A percentile compares a stretch with the other conserved stretches of the same genome.
These are phyloP conservation scores for Myotis davidii DNA, from an alignment of 2,113 vertebrate species.

Conservation along the genomic window DNA sequence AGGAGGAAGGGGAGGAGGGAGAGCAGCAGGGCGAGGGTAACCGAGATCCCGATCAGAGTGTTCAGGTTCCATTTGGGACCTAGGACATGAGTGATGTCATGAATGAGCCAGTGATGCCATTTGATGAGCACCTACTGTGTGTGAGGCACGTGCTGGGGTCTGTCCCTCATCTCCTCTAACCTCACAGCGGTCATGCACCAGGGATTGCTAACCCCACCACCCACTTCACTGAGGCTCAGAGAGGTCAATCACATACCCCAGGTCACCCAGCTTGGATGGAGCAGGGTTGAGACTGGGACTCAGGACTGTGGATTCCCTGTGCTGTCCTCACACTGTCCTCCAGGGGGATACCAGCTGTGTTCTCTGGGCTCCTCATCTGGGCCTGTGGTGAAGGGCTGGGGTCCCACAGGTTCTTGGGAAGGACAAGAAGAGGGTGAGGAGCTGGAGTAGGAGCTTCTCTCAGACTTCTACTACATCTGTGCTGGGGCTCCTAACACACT, in stretches of 20 bases:
- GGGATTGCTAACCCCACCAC: fast-evolving
- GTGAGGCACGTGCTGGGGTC: fast-evolving
- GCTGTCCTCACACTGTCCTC: neutral
- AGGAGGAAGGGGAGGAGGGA: neutral
- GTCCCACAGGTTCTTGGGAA: too few species aligned
- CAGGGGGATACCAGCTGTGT: too few species aligned
- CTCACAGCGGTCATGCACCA: neutral
- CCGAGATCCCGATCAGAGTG: fast-evolving
- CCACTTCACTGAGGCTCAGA: neutral
- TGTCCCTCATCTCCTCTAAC: neutral
- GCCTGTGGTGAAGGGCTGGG: too few species aligned
- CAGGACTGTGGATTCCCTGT: neutral
- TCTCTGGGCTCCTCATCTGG: too few species aligned
- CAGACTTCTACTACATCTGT: too few species aligned
- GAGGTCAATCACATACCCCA: neutral
- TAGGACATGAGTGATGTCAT: neutral
- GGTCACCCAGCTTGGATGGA: neutral
- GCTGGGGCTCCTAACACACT: too few species aligned
- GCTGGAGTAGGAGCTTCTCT: too few species aligned
- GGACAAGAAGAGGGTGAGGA: too few species aligned
- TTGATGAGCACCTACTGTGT: neutral
- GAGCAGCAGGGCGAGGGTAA: neutral
- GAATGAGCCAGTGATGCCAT: fast-evolving
- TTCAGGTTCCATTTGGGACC: neutral
- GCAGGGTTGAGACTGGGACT: neutral